Base-by-base conservation (phyloP, 2,888 invertebrate genomes). In the Brenthis ino region DNA sequence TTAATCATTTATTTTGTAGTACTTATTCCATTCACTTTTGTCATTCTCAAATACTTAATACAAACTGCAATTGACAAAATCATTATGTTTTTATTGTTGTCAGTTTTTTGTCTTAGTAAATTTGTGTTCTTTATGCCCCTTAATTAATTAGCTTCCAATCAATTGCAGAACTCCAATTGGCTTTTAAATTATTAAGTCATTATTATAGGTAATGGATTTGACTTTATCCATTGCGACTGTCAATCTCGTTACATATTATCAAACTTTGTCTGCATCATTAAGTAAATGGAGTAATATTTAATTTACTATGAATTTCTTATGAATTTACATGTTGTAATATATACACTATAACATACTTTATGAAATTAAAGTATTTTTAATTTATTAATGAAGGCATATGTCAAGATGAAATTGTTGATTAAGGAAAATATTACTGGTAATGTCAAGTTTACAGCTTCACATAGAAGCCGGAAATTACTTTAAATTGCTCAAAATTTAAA, bases 21-120 rank as follows among this genome's bases (percentile, higher is more conserved):
- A 51, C 1, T 61, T 53, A 54, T 60, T 57, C 56, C 60, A 53
- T 47, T 33, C 8, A 14, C 13, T 57, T 28, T 24, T 48, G 8
- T 6, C 53, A 14, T 53, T 28, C 24, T 53, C 28, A 60, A 33
- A 67, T 66, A 43, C 24, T 12, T 24, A 57, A 66, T 77, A 81
- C 89, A 89, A 89, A 89, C 89, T 89, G 89, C 89, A 89, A 83
- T 88, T 88, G 89, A 88, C 88, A 73, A 68, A 16, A 67, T 57
- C 54, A 58, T 55, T 61, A 60, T 55, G 64, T 50, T 57, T 16
- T 57, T 63, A 53, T 33, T 54, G 33, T 63, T 57, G 43, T 55
- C 47, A 63, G 28, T 61, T 60, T 68, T 56, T 12, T 69, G 28
- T 58, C 43, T 20, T 51, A 43, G n/a, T 53, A 50, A 67, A 54